Conservation (phyloP, 2,113 vertebrate genomes). For the Butorides virescens region DNA sequence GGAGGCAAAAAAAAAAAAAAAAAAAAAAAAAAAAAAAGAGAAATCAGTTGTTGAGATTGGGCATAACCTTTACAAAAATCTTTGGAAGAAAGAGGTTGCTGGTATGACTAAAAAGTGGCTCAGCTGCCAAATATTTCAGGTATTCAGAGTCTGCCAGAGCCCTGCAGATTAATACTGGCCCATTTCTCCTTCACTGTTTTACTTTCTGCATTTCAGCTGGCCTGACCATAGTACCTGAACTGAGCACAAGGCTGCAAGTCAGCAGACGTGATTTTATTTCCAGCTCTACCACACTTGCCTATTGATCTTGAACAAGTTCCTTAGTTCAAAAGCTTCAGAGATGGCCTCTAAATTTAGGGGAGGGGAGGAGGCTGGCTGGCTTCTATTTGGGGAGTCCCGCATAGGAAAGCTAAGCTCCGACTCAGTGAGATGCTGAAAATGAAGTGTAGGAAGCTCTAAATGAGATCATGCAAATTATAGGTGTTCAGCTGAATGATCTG, state of each 20-base stretch:
- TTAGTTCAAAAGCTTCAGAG: conserved; percentile 42
- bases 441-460: conserved; percentile 18
- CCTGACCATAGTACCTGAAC: conserved; percentile 49
- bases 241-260: conserved; percentile 58
- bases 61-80: conserved; percentile 28
- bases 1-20: neutral
- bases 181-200: conserved; percentile 49
- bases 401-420: neutral
- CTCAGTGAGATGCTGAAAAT: neutral
- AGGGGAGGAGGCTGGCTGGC: conserved; percentile 49
- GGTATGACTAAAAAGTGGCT: conserved; percentile 52
- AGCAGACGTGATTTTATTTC: conserved; percentile 52
- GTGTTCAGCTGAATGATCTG: neutral
- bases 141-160: conserved; percentile 59
- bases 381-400: conserved; percentile 48
- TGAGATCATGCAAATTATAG: conserved; percentile 21
- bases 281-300: conserved; percentile 31
- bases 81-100: neutral
- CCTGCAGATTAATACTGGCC: conserved; percentile 52
- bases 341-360: conserved; percentile 63
- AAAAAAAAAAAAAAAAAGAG: neutral
- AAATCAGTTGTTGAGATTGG: neutral
- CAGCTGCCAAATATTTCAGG: conserved; percentile 64
- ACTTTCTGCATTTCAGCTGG: conserved; percentile 38
- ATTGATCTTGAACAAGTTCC: conserved; percentile 61